These are phyloP conservation scores for Dichetophora obliterata DNA, from an alignment of 2,888 invertebrate species.

Conservation along the genomic window DNA sequence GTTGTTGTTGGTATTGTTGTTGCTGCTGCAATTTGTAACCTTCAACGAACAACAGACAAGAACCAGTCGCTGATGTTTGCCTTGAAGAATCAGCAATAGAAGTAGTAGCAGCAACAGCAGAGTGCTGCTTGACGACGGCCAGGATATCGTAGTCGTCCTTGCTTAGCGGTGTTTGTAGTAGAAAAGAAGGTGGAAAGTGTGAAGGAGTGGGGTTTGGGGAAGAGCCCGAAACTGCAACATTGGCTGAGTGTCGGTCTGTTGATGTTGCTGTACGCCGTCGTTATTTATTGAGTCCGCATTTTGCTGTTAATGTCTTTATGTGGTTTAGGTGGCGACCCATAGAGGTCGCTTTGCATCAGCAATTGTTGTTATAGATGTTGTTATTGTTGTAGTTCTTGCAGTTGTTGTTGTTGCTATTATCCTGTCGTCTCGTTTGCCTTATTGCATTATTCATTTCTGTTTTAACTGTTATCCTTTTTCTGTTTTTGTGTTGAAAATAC, in stretches of 20 bases:
- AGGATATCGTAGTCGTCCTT: neutral
- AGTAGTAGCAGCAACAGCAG: neutral
- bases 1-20: slow-evolving; percentile 14
- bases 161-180: neutral
- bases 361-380: neutral
- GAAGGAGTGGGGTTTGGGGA: too few relatives aligned
- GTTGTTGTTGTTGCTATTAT: slow-evolving; percentile 17
- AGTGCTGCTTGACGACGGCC: neutral
- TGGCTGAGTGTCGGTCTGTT: slow-evolving; percentile 1
- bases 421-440: slow-evolving; percentile 19
- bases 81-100: slow-evolving; percentile 3
- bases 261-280: neutral
- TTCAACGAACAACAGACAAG: slow-evolving; percentile 27
- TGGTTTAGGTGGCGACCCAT: slow-evolving; percentile 24
- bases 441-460: slow-evolving; percentile 21
- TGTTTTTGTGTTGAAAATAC: neutral
- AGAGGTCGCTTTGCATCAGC: slow-evolving; percentile 22
- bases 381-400: neutral
- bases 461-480: neutral
- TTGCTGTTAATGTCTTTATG: slow-evolving; percentile 31
- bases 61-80: neutral
- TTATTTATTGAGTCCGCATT: slow-evolving; percentile 31
- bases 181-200: neutral
- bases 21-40: slow-evolving; percentile 33
- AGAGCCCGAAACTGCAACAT: neutral